Evolutionary conservation across 2,888 invertebrate genomes (phyloP).

Genomic region (Thelaira solivaga): DNA sequence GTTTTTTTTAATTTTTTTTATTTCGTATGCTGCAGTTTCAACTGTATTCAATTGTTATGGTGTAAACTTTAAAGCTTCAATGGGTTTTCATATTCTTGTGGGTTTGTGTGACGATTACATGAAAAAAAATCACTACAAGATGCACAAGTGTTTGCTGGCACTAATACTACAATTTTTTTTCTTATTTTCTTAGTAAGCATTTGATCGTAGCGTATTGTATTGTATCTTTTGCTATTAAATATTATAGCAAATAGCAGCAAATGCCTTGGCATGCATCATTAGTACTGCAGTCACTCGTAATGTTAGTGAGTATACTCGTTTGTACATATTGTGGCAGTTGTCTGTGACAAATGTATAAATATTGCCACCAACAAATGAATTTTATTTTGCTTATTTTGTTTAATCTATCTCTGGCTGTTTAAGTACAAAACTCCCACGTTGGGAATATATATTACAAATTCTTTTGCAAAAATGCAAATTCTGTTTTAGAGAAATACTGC

Average conservation of each 20-base stretch:
- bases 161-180: slow-evolving; percentile 23
- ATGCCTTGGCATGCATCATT: slow-evolving; percentile 51
- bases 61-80: slow-evolving; percentile 45
- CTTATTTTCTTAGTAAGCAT: slow-evolving; percentile 22
- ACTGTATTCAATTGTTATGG: slow-evolving; percentile 27
- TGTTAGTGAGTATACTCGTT: neutral
- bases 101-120: neutral
- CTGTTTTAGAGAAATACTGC: neutral
- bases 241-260: slow-evolving; percentile 49
- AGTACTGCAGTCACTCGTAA: slow-evolving; percentile 14
- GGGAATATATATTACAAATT: slow-evolving; percentile 52
- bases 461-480: slow-evolving; percentile 52
- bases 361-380: slow-evolving; percentile 50
- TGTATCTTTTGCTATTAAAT: slow-evolving; percentile 41
- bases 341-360: slow-evolving; percentile 55
- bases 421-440: slow-evolving; percentile 57
- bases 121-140: slow-evolving; percentile 17
- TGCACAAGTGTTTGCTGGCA: slow-evolving; percentile 48
- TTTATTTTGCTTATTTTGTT: neutral
- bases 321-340: slow-evolving; percentile 22
- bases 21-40: slow-evolving; percentile 16
- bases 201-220: slow-evolving; percentile 21
- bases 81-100: slow-evolving; percentile 18
- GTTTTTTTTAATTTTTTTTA: slow-evolving; percentile 9
- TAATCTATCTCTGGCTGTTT: neutral